phyloP scores from a whole-genome alignment of 2,797 vertebrate species.

The Dryobates pubescens region DNA sequence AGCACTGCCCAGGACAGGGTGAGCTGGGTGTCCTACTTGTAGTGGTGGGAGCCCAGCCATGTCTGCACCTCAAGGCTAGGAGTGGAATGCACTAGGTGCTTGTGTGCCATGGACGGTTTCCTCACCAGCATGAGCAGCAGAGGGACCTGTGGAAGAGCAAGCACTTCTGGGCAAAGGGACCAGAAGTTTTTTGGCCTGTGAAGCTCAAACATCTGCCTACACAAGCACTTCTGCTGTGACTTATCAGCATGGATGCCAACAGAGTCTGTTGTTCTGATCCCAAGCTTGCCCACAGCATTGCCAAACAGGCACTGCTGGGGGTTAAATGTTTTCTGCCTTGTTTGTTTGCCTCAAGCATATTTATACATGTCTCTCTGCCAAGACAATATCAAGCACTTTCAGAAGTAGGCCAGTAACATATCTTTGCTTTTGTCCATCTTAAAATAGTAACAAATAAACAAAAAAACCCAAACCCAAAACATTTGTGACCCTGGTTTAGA shows the following conservation, averaged over 20 bases:
- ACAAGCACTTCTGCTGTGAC: neutral
- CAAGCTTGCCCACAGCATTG: accelerated
- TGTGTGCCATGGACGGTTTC: accelerated
- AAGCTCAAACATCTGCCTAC: neutral
- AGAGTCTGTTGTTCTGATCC: neutral
- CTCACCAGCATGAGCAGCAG: accelerated
- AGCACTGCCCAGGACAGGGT: neutral
- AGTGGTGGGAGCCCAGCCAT: accelerated
- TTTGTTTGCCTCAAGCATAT: neutral
- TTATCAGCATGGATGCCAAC: neutral
- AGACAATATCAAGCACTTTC: neutral
- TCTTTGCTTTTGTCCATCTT: neutral
- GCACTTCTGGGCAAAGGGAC: neutral
- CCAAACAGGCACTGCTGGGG: neutral
- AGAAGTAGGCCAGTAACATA: neutral
- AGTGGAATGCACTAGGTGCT: accelerated
- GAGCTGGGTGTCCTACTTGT: neutral
- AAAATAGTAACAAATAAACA: neutral
- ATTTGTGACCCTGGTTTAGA: neutral
- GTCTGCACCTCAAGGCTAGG: accelerated
- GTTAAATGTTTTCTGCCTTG: neutral
- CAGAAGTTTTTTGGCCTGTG: neutral
- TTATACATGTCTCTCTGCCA: neutral
- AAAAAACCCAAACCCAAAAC: neutral
- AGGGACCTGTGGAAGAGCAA: neutral